Conservation (phyloP, 2,888 invertebrate species). For the Hartigia nigra region DNA sequence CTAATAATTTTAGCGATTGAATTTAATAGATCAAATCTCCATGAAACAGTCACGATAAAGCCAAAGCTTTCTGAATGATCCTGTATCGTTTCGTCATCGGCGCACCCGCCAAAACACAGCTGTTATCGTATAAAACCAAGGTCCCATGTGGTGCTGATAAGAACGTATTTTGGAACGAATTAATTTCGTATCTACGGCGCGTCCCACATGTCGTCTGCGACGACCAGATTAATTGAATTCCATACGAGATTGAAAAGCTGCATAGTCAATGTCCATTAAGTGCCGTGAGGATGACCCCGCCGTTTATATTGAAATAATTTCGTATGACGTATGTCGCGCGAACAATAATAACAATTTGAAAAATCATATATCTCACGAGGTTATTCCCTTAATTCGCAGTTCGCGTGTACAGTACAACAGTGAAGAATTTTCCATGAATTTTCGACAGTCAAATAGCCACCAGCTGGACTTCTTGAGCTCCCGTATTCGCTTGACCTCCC, state of each 20-base stretch:
- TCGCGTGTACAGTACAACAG: not conserved
- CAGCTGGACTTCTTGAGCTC: not conserved
- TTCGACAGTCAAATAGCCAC: not conserved
- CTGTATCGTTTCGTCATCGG: not conserved
- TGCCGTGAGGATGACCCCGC: not conserved
- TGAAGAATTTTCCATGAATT: not conserved
- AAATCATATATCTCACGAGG: not conserved
- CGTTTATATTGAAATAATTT: not conserved
- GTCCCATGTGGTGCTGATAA: slow-evolving; percentile 26
- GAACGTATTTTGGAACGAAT: slow-evolving; percentile 25
- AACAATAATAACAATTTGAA: not conserved
- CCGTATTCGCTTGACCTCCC: not conserved
- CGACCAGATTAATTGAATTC: slow-evolving; percentile 61
- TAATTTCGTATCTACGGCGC: slow-evolving; percentile 22
- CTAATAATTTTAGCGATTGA: not conserved
- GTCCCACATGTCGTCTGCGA: slow-evolving; percentile 16
- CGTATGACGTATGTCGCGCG: not conserved
- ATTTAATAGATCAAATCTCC: not conserved
- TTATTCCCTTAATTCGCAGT: not conserved
- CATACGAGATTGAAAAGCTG: slow-evolving; percentile 45
- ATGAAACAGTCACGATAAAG: not conserved
- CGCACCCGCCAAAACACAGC: slow-evolving; percentile 37
- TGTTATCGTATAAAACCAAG: slow-evolving; percentile 27
- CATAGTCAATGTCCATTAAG: not conserved
- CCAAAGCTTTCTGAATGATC: not conserved